Percentiles rank a stretch among this genome's conserved stretches.
phyloP scores from a whole-genome alignment of 2,888 invertebrate genomes.

The Dasysyrphus tricinctus region DNA sequence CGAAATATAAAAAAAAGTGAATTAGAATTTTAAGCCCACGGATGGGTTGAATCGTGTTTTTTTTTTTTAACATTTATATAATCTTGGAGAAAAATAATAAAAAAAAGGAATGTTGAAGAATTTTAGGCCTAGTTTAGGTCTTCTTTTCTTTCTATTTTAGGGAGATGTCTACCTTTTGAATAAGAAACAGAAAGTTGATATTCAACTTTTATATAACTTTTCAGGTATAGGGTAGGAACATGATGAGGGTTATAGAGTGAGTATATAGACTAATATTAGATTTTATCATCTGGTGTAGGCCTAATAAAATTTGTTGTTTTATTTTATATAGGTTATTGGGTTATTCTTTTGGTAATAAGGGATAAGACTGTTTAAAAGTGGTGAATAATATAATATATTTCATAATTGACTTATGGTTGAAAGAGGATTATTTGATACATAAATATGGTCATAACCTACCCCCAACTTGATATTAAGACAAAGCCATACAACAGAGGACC shows the following conservation, averaged over 20 bases:
- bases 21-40: constrained; percentile 54
- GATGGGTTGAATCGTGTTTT: constrained; percentile 38
- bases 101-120: constrained; percentile 30
- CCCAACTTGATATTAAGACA: too few species aligned
- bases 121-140: constrained; percentile 57
- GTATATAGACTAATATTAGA: background rate
- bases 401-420: too few species aligned
- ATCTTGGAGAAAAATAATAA: background rate
- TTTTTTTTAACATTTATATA: constrained; percentile 20
- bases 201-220: constrained; percentile 56
- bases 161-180: constrained; percentile 11
- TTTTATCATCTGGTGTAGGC: background rate
- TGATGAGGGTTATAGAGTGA: background rate
- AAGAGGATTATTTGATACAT: too few species aligned
- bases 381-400: background rate
- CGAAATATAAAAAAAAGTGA: constrained; percentile 54
- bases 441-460: too few species aligned
- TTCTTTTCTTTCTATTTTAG: constrained; percentile 28
- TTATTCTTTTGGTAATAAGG: background rate
- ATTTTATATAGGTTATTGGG: constrained; percentile 13
- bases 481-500: too few species aligned
- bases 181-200: constrained; percentile 71
- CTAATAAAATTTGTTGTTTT: background rate
- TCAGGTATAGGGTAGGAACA: constrained; percentile 7
- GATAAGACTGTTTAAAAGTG: background rate